Evolutionary conservation across 92 coral and sea anemone genomes (phyloP).

Genomic region (Palythoa heliodiscus): DNA sequence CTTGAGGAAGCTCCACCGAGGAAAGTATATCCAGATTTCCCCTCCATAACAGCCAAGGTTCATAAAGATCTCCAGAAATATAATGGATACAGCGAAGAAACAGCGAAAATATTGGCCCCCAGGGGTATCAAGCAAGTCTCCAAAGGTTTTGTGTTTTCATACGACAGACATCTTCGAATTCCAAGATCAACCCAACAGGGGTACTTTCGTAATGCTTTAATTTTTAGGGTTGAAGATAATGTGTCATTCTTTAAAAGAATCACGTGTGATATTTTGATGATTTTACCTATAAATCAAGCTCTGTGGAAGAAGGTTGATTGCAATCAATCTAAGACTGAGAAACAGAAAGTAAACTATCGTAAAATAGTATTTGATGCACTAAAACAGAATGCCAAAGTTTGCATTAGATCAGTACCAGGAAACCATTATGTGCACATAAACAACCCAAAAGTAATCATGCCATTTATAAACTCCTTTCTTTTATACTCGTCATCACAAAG

Average conservation of each 20-base stretch:
- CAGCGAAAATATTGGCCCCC: conserved; percentile 5
- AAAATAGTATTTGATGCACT: neutral
- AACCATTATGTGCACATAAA: conserved; percentile 28
- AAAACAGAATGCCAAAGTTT: conserved; percentile 1
- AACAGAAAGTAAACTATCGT: neutral
- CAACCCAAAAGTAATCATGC: conserved; percentile 22
- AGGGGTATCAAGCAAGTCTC: conserved; percentile 2
- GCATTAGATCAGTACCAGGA: conserved; percentile 9
- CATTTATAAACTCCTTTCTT: conserved; percentile 19
- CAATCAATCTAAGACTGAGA: neutral
- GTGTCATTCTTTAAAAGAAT: conserved; percentile 25
- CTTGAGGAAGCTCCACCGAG: neutral
- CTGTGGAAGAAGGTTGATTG: no score
- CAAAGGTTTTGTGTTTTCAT: conserved; percentile 12
- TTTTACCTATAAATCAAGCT: neutral
- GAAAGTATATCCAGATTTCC: conserved; percentile 16
- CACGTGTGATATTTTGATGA: conserved; percentile 3
- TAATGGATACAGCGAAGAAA: neutral
- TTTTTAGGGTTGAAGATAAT: conserved; percentile 21
- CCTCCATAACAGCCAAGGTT: conserved; percentile 10
- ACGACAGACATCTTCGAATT: conserved; percentile 10
- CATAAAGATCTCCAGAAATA: neutral
- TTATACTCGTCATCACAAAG: neutral
- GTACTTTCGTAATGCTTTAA: neutral
- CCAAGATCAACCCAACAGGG: neutral